Base-by-base conservation (phyloP, 37 sponge, comb jelly and placozoan genomes). In the Petrosia ficiformis region DNA sequence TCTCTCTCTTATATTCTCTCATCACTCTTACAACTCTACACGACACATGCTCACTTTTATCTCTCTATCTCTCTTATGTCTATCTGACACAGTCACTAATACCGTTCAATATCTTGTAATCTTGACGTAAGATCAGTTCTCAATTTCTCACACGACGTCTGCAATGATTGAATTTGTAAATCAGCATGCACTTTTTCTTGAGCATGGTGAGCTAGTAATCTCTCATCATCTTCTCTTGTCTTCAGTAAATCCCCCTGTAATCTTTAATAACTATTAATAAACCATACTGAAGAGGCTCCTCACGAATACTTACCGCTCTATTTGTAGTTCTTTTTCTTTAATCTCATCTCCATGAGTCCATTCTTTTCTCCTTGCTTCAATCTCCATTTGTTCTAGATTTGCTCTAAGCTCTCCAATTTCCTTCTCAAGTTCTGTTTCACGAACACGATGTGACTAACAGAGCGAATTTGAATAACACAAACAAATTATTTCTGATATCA, bases 181-280 rank as follows among this genome's bases (percentile, higher is more conserved):
- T 80, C 80, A n/a, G 30, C 59, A 11, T 67, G 57, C 35, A 80
- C 80, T 0, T 33, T 39, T 36, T 70, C 80, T 44, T 58, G 40
- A 4, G 41, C 32, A 28, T 68, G 44, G 26, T 39, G 71, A 28
- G 52, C 72, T 38, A 25, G 31, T 21, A 41, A n/a, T n/a, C 22
- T 37, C 34, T 80, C 43, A 41, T 24, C 38, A 42, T 60, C 52
- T 21, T 42, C 54, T 43, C 52, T 71, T 29, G 29, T 29, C 35
- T 40, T 68, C 33, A 16, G 8, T 6, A 68, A 6, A 11, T 35
- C 69, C 10, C 22, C 24, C 8, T 39, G 42, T 6, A 68, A 40
- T 22, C 42, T 68, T 26, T 28, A 40, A 2, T 30, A n/a, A 32
- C 39, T 2, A 33, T 2, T 67, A 3, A 24, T n/a, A 30, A 37